Conservation (phyloP, 2,797 vertebrate species). For the Pogonophryne albipinna region DNA sequence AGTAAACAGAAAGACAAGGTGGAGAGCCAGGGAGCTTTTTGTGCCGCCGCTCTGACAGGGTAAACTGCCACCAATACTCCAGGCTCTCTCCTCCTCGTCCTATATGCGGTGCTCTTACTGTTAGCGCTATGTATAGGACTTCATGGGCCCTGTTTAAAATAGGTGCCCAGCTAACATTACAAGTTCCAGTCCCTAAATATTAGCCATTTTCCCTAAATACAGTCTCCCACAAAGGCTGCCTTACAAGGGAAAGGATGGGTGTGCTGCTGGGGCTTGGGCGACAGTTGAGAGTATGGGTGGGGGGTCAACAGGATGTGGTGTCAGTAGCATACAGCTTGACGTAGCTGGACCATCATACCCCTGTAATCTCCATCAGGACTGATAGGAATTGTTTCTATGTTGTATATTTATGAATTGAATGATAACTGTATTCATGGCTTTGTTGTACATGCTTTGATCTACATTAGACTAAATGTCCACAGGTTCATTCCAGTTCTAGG, state of each 20-base stretch:
- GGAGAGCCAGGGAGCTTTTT: constrained; percentile 71
- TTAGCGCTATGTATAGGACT: constrained; percentile 87
- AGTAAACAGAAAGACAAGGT: constrained; percentile 65
- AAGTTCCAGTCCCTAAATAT: constrained; percentile 89
- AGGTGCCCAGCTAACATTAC: constrained; percentile 88
- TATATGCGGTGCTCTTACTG: constrained; percentile 83
- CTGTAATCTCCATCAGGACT: constrained; percentile 24
- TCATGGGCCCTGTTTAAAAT: constrained; percentile 84
- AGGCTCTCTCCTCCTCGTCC: constrained; percentile 69
- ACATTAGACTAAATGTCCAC: background rate
- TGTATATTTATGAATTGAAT: background rate
- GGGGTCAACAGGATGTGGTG: constrained; percentile 54
- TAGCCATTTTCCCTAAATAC: constrained; percentile 90
- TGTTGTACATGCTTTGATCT: background rate
- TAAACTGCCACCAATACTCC: constrained; percentile 58
- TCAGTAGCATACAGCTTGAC: constrained; percentile 62
- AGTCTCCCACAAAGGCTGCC: constrained; percentile 86
- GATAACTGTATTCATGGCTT: background rate
- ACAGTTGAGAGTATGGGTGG: constrained; percentile 31
- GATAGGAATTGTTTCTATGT: background rate
- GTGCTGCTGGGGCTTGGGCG: constrained; percentile 67
- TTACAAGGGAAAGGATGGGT: constrained; percentile 85
- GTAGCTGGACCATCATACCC: constrained; percentile 58
- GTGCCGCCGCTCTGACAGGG: constrained; percentile 62
- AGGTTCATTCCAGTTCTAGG: background rate